Base-by-base conservation (phyloP, 2,113 vertebrate genomes). In the Urocolius indicus region DNA sequence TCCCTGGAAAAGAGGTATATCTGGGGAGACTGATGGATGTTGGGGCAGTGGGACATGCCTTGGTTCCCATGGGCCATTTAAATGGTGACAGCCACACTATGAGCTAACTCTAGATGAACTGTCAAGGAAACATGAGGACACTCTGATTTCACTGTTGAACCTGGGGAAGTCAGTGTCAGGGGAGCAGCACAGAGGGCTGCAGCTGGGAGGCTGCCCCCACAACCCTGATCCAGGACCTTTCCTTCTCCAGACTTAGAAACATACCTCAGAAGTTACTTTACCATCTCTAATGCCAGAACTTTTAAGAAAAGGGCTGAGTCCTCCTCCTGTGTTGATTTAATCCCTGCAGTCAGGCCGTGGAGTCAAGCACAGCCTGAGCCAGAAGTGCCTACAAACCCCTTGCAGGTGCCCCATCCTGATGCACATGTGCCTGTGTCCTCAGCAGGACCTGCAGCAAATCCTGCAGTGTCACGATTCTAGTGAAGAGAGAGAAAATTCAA, bases 341-440 rank as follows among this genome's bases (percentile, higher is more conserved):
- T 1, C 34, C 46, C 80, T 52, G 36, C 57, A 27, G 41, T 12
- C 0, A 0, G n/a, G 41, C n/a, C 8, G 0, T 2, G 13, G 20
- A 32, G 15, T 1, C 0, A 6, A 72, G 58, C 63, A 30, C 34
- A 46, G 66, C 32, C 73, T 10, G 34, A 26, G 57, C 16, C 74
- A 36, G 34, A 58, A 38, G 59, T 6, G 36, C 49, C 48, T 30
- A 54, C 69, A 41, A 69, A 55, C 2, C 46, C n/a, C 27, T 13
- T 1, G 2, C 58, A 62, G 67, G 27, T 41, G 38, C 38, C 38
- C 38, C 2, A 1, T 6, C 54, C 7, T 0, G 1, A 18, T 0
- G 2, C 45, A 16, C 3, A 1, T 0, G 0, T 16, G 38, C 10
- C 48, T 34, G 52, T 0, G 1, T 22, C 67, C 76, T 16, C 48